Conservation (phyloP, 2,797 vertebrate genomes). For the Perodicticus potto region DNA sequence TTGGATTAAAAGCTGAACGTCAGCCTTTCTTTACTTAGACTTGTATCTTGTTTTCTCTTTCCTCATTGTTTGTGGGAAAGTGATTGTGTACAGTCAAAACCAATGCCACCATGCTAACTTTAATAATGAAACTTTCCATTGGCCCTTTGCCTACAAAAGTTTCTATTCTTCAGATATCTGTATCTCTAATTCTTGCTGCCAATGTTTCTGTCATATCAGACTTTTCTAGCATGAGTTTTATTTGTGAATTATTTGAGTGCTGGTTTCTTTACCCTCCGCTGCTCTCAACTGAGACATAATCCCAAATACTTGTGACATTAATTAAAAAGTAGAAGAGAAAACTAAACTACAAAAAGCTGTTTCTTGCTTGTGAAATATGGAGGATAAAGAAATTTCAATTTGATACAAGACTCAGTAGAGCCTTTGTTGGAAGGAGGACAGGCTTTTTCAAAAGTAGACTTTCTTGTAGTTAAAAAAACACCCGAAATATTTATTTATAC, state of each 20-base stretch:
- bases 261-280: neutral
- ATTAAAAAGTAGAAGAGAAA: too few species aligned
- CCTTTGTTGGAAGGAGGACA: too few species aligned
- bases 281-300: neutral
- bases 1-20: conserved; percentile 1
- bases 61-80: neutral
- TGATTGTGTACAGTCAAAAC: neutral
- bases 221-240: conserved; percentile 28
- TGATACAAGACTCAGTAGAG: too few species aligned
- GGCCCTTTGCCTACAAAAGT: neutral
- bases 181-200: neutral
- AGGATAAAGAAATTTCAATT: too few species aligned
- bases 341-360: too few species aligned
- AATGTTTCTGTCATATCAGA: neutral
- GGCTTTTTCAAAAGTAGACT: too few species aligned
- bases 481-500: too few species aligned
- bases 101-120: conserved; percentile 14
- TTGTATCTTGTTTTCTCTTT: neutral
- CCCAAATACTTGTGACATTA: neutral
- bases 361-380: too few species aligned
- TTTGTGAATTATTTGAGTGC: conserved; percentile 30
- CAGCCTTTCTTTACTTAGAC: conserved; percentile 39
- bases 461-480: too few species aligned
- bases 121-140: conserved; percentile 21
- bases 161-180: neutral